A percentile compares a stretch with the other conserved stretches of the same genome.
Conservation (phyloP, 2,888 invertebrate genomes). For the Exephanes ischioxanthus region DNA sequence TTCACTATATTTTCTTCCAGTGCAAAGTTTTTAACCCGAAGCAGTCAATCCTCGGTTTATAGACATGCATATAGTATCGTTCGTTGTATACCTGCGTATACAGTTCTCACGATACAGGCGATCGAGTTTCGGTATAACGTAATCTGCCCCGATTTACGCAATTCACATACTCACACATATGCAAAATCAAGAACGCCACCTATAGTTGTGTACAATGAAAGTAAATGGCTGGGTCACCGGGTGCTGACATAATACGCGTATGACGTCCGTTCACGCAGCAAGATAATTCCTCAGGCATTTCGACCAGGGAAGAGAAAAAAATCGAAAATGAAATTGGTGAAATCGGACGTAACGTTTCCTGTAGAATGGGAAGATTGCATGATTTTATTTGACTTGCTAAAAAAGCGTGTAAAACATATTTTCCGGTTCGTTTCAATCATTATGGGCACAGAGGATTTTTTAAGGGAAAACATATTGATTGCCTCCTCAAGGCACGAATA, state of each 20-base stretch:
- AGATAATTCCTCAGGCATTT: slow-evolving; percentile 30
- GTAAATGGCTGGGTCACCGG: slow-evolving; percentile 31
- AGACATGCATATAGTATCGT: background rate
- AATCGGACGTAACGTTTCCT: background rate
- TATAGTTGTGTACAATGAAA: slow-evolving; percentile 29
- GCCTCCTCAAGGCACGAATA: background rate
- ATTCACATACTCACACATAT: slow-evolving; percentile 60
- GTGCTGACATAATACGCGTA: slow-evolving; percentile 55
- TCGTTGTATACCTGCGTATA: slow-evolving; percentile 37
- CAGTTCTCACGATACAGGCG: slow-evolving; percentile 49
- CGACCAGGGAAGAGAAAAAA: background rate
- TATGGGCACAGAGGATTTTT: background rate
- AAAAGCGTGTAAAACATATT: background rate
- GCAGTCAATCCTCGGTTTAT: slow-evolving; percentile 6
- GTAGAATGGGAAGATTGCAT: no score
- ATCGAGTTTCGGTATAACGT: slow-evolving; percentile 72
- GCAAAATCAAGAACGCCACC: background rate
- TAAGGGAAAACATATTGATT: background rate
- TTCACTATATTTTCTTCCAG: slow-evolving; percentile 44
- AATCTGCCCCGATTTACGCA: slow-evolving; percentile 69
- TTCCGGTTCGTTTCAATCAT: background rate
- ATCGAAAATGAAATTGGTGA: background rate
- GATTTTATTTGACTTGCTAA: no score
- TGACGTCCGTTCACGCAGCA: slow-evolving; percentile 21
- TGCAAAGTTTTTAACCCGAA: background rate